Evolutionary conservation across 2,797 vertebrate species (phyloP), one percentile per base, ranked within the genome.

Genomic region (Leptoclinus maculatus): DNA sequence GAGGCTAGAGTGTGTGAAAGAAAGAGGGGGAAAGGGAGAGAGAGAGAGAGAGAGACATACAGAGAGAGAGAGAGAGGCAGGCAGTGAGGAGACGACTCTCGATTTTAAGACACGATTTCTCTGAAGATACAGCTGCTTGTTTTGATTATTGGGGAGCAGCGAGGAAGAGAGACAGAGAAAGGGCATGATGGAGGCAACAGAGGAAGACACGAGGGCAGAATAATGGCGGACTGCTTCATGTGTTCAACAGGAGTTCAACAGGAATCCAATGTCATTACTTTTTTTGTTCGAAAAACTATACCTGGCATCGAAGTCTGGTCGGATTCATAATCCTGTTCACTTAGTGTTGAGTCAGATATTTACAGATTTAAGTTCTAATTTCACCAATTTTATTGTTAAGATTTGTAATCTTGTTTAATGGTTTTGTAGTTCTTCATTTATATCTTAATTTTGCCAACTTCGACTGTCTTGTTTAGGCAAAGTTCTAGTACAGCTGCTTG

Each of bases 81-180:
- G 53, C 66, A 60, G 32, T 51, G 60, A 78, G 80, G 64, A 79
- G 81, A 83, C 73, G 83, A 87, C 71, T 82, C 92, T 94, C 89
- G 78, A 91, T 92, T 95, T 95, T 92, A 94, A 94, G 89, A 80
- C 71, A 95, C 86, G 93, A 94, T 96, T 96, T 94, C 94, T 96
- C 91, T 92, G 92, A 92, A 92, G 87, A 94, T 95, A 95, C 89
- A 92, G 87, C 85, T 85, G 90, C 94, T 92, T 95, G 92, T 95
- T 97, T 95, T 92, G 94, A 96, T 95, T 96, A 95, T 94, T 94
- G 92, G 90, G 90, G 74, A 80, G 76, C 21, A 65, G 79, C 54
- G 68, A 49, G 82, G 67, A 82, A 53, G 62, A 87, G 91, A 93
- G 92, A 74, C 88, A 91, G 89, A 91, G 64, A 70, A 65, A 83